Evolutionary conservation across 2,797 vertebrate species (phyloP).

Genomic region (Halcyon smyrnensis): DNA sequence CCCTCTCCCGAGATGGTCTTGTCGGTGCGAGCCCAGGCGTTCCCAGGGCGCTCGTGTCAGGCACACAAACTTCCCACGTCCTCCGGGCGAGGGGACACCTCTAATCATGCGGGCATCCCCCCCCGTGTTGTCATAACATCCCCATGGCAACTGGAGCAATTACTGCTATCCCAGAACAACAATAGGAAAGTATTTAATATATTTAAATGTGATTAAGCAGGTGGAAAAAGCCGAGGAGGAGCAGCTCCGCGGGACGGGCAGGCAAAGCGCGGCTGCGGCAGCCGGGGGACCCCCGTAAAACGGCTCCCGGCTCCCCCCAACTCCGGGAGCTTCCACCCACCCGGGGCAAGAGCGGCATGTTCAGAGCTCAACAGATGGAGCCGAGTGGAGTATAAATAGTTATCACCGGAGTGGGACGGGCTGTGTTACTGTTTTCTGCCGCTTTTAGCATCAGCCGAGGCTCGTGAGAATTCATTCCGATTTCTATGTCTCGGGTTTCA

Average conservation of each 20-base stretch:
- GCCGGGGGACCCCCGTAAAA: neutral
- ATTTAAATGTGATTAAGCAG: conserved; percentile 37
- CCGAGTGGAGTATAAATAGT: accelerated
- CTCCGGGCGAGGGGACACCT: neutral
- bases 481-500: neutral
- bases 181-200: conserved; percentile 19
- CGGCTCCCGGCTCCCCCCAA: neutral
- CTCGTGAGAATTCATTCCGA: neutral
- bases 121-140: neutral
- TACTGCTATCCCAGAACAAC: neutral
- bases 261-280: neutral
- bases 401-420: neutral
- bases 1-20: neutral
- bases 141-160: conserved; percentile 28
- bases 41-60: neutral
- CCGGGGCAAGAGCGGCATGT: accelerated
- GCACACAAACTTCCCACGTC: neutral
- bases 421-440: neutral
- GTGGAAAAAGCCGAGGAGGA: conserved; percentile 13
- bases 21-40: neutral
- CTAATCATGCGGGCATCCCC: neutral
- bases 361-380: neutral
- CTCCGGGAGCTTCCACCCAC: neutral
- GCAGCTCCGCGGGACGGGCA: neutral
- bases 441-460: neutral